Base-by-base conservation (phyloP, 2,888 invertebrate species). In the Marronus borbonicus region DNA sequence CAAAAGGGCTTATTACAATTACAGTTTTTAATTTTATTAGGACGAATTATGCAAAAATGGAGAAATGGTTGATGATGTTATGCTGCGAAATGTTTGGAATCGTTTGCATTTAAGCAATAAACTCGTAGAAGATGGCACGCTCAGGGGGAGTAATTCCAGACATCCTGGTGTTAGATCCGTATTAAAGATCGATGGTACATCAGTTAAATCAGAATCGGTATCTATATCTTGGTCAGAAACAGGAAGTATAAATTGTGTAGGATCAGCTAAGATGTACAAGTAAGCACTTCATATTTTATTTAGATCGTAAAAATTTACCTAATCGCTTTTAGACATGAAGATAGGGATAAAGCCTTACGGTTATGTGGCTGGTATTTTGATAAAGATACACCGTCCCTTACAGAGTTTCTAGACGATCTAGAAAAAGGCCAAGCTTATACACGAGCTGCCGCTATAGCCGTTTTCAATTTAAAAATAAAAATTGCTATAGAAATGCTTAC, bases 341-440 rank as follows among this genome's bases (percentile, higher is more conserved):
- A 95, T 86, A 92, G 97, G 80, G 94, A 94, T 82, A 93, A 93
- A 86, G 96, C 96, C 1, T 89, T 98, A 80, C 93, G 94, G 86
- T 90, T 98, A 80, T 98, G 98, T 90, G 97, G 97, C 24, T 98
- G 98, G 98, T 92, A 93, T 80, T 94, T 94, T 87, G 95, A 96
- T 82, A 93, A 93, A 86, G 94, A 95, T 85, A 90, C 89, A 0
- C 88, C 89, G 76, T 86, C 88, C 3, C 86, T 92, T 50, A 89
- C 90, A 4, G 90, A 91, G 77, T 92, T 93, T 80, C 87, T 93
- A n/a, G 92, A 92, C 72, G 90, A 93, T 83, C 90, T 97, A 58
- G 94, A 95, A 87, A 92, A 92, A 76, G 93, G 94, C 86, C 92
- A 93, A 86, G 91, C 93, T 83, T 92, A 93, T 89, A 92, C 94